Evolutionary conservation across 2,888 invertebrate species (phyloP), one percentile per base, ranked within the genome.

Genomic region (Ptychoptera contaminata): DNA sequence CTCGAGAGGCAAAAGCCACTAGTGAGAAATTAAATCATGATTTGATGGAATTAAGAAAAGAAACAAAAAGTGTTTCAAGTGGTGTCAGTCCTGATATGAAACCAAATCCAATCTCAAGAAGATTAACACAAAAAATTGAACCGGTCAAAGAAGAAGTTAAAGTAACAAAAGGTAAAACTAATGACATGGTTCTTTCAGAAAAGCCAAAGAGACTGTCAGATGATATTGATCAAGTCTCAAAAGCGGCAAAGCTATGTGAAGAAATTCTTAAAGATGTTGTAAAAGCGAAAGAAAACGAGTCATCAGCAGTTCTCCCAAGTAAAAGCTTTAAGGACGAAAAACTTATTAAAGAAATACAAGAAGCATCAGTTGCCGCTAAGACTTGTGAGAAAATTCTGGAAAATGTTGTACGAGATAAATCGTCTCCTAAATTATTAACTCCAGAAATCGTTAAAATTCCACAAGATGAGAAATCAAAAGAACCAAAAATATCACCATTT

Each of bases 1-100:
- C 82, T 10, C 75, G 75, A 56, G 83, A 84, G 69, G 81, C 82
- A 11, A 75, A 77, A 65, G 79, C 80, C 56, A 79, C 80, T 38
- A 81, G 79, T 56, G 77, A 79, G 50, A 75, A 77, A 53, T 59
- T 79, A 54, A 76, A 75, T n/a, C 72, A 74, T 50, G 80, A 81
- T 49, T 63, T 81, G 56, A 71, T 73, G 37, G 74, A 77, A 57
- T 56, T 77, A 4, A 56, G 65, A 35, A 61, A 59, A 44, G 66
- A 62, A 48, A 61, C 62, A 0, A 9, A 56, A 56, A 42, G 50
- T 54, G 31, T 50, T 12, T 30, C 60, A 5, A 54, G 53, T 39
- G 55, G 56, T 37, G 55, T 55, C 38, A 53, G 50, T 32, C 40
- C 44, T 35, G 39, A 37, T 10, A 23, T 40, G 23, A 23, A 23